These are phyloP conservation scores for Solenodon paradoxus DNA, from an alignment of 2,113 vertebrate species.

Conservation along the genomic window DNA sequence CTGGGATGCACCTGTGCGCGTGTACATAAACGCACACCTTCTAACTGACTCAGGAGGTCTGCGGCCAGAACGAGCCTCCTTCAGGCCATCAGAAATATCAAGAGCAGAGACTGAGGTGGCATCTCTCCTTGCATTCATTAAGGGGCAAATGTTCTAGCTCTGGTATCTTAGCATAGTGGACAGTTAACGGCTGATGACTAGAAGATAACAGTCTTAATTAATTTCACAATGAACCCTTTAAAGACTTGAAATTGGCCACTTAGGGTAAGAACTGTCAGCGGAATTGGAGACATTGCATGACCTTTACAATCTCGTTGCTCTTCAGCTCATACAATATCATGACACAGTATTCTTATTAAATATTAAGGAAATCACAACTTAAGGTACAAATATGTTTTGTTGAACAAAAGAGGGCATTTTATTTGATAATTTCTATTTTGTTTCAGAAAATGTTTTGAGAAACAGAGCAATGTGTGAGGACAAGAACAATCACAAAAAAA, in stretches of 20 bases:
- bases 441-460: neutral
- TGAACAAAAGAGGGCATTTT: neutral
- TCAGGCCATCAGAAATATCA: neutral
- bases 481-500: no score
- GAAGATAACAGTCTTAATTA: neutral
- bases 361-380: neutral
- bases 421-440: neutral
- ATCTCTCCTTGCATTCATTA: neutral
- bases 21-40: neutral
- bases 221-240: neutral
- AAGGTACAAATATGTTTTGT: neutral
- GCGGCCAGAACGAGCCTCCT: neutral
- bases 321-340: neutral
- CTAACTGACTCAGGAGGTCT: neutral
- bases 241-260: neutral
- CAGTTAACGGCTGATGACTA: neutral
- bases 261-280: neutral
- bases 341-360: neutral
- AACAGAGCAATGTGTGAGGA: no score
- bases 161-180: neutral
- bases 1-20: neutral
- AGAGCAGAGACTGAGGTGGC: neutral
- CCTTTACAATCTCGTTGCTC: neutral
- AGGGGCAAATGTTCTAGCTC: neutral
- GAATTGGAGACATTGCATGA: neutral